These are phyloP conservation scores for Scalopus aquaticus DNA, from an alignment of 2,113 vertebrate species.

Conservation along the genomic window DNA sequence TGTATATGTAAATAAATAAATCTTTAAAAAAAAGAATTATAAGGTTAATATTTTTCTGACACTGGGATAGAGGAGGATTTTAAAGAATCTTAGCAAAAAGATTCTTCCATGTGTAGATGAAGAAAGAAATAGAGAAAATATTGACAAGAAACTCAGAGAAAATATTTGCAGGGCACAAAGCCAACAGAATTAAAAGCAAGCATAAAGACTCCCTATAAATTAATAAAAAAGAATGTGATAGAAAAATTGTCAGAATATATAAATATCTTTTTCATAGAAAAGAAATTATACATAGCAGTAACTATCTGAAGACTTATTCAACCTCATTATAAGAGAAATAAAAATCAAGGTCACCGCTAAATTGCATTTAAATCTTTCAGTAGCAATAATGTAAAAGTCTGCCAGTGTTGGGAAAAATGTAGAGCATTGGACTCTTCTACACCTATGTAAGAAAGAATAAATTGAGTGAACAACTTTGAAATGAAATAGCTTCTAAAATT, in stretches of 20 bases:
- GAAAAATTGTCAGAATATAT: background rate
- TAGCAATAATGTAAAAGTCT: background rate
- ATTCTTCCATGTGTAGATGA: too few relatives aligned
- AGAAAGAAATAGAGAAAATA: background rate
- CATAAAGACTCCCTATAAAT: background rate
- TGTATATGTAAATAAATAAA: too few relatives aligned
- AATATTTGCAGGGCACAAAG: background rate
- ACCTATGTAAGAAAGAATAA: background rate
- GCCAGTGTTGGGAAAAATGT: background rate
- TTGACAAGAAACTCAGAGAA: background rate
- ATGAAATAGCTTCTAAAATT: background rate
- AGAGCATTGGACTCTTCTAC: background rate
- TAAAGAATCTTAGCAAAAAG: too few relatives aligned
- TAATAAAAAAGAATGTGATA: background rate
- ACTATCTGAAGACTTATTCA: background rate
- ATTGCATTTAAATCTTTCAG: background rate
- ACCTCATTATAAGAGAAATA: background rate
- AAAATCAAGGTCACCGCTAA: background rate
- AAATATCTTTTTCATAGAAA: background rate
- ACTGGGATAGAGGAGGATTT: too few relatives aligned
- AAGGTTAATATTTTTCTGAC: too few relatives aligned
- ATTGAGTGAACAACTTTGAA: background rate
- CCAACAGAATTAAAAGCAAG: background rate
- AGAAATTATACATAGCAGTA: background rate
- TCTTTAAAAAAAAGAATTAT: too few relatives aligned